A percentile compares a stretch with the other conserved stretches of the same genome.
phyloP scores from a whole-genome alignment of 2,888 invertebrate species.

The Acanthosepion lycidas region DNA sequence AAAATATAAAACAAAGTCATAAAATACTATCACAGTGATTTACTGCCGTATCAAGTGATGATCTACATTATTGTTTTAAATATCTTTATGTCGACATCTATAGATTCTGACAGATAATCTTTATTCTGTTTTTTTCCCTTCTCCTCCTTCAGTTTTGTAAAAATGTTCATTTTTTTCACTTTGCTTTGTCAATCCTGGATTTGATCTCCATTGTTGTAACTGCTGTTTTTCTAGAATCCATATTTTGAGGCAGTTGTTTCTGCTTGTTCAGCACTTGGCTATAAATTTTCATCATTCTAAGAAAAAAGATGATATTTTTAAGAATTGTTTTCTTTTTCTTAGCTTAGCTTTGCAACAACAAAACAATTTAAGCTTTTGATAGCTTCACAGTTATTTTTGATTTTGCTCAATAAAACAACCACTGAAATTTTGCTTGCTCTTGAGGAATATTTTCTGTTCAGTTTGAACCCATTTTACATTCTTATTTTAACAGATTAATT shows the following conservation, averaged over 20 bases:
- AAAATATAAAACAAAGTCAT: neutral
- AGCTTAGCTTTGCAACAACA: too few species aligned
- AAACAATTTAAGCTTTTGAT: too few species aligned
- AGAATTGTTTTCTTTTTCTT: too few species aligned
- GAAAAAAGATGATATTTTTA: neutral
- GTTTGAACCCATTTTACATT: too few species aligned
- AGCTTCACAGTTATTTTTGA: too few species aligned
- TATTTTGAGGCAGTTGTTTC: conserved; percentile 1
- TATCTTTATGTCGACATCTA: conserved; percentile 33
- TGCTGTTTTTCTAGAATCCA: neutral
- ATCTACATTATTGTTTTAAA: neutral
- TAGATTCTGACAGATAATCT: conserved; percentile 33
- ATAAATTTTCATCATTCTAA: neutral
- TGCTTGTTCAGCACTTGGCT: conserved; percentile 6
- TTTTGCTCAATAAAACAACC: too few species aligned
- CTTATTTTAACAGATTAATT: too few species aligned
- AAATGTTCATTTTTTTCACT: neutral
- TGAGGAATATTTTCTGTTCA: too few species aligned
- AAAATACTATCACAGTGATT: conserved; percentile 1
- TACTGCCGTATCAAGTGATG: conserved; percentile 1
- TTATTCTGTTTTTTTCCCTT: neutral
- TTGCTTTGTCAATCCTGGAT: neutral
- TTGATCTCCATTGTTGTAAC: conserved; percentile 25
- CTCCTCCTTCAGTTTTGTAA: neutral
- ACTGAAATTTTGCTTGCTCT: too few species aligned